Evolutionary conservation across 2,888 invertebrate species (phyloP).

Genomic region (Sisyra nigra): DNA sequence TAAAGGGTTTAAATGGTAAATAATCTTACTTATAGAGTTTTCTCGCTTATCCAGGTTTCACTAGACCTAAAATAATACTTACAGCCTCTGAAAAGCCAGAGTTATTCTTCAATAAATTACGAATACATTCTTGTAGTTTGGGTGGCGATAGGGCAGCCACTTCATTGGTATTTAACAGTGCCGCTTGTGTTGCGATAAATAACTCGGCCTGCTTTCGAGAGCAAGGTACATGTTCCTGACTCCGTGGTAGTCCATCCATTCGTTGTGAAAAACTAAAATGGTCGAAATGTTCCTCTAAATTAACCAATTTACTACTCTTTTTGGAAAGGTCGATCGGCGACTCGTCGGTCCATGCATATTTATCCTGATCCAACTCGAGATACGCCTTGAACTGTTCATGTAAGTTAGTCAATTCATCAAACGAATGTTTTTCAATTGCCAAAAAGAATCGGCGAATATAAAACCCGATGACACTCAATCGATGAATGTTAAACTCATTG

Average conservation of each 20-base stretch:
- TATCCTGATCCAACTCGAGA: conserved; percentile 28
- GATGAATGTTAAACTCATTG: conserved; percentile 16
- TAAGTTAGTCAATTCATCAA: conserved; percentile 63
- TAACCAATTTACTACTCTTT: neutral
- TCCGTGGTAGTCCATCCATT: conserved; percentile 14
- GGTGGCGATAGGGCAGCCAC: conserved; percentile 59
- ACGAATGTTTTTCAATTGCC: conserved; percentile 67
- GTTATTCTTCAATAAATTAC: conserved; percentile 55
- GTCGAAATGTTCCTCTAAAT: neutral
- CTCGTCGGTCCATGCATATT: neutral
- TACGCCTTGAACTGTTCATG: conserved; percentile 56
- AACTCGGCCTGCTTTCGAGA: conserved; percentile 79
- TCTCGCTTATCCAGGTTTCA: too few species aligned
- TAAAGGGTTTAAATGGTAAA: too few species aligned
- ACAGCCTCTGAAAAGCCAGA: conserved; percentile 72
- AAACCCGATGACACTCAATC: conserved; percentile 42
- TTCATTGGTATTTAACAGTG: conserved; percentile 66
- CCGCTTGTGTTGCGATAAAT: conserved; percentile 75
- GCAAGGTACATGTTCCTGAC: conserved; percentile 50
- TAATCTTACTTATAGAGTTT: too few species aligned
- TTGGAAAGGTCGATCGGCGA: conserved; percentile 2
- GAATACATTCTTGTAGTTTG: conserved; percentile 57
- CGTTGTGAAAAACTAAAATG: conserved; percentile 1
- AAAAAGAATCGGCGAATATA: conserved; percentile 69
- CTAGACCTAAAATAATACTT: too few species aligned